These are phyloP conservation scores for Mactra quadrangularis DNA, from an alignment of 1,140 invertebrate species.

Conservation along the genomic window DNA sequence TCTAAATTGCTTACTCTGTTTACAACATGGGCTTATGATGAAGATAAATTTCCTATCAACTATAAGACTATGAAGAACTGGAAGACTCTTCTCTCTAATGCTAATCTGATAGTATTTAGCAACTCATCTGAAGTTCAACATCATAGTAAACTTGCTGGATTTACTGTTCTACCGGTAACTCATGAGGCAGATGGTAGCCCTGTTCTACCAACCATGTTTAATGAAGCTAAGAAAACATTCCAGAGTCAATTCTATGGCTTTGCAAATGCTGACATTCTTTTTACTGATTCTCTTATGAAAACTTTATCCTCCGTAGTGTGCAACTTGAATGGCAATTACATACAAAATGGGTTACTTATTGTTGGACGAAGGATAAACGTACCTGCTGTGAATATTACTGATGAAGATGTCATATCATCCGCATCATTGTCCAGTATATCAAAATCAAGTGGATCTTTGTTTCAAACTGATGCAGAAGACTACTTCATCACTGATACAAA, in stretches of 20 bases:
- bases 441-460: conserved; percentile 58
- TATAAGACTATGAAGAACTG: conserved; percentile 73
- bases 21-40: conserved; percentile 63
- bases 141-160: conserved; percentile 55
- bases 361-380: conserved; percentile 69
- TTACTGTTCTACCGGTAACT: conserved; percentile 60
- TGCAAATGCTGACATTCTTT: conserved; percentile 74
- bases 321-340: conserved; percentile 8
- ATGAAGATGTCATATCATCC: conserved; percentile 52
- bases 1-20: conserved; percentile 69
- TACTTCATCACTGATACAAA: conserved; percentile 71
- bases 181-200: conserved; percentile 62
- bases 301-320: conserved; percentile 61
- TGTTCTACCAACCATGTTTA: conserved; percentile 70
- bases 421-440: conserved; percentile 48
- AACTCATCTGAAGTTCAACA: conserved; percentile 52
- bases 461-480: conserved; percentile 72
- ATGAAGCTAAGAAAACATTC: conserved; percentile 56
- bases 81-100: conserved; percentile 61
- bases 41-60: conserved; percentile 61
- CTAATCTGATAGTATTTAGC: conserved; percentile 68
- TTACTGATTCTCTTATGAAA: conserved; percentile 62
- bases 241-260: conserved; percentile 69
- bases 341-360: conserved; percentile 55
- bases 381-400: conserved; percentile 44